A percentile compares a stretch with the other conserved stretches of the same genome.
These are phyloP conservation scores for Paedocypris sp. DNA, from an alignment of 2,113 vertebrate species.

Conservation along the genomic window DNA sequence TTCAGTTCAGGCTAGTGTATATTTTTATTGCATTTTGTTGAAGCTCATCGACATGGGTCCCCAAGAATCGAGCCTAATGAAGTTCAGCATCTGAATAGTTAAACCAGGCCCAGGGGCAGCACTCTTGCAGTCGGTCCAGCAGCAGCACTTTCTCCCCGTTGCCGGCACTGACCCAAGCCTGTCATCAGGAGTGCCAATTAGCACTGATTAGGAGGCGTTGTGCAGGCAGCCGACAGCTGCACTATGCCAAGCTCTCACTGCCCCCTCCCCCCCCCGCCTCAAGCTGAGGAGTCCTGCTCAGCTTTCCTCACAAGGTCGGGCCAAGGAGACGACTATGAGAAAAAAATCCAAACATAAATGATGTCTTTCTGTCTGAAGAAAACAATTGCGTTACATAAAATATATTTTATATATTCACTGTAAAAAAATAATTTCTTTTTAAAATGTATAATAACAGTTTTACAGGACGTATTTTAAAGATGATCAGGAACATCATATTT, in stretches of 20 bases:
- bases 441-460: too few relatives aligned
- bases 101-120: slow-evolving; percentile 23
- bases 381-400: too few relatives aligned
- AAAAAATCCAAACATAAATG: slow-evolving; percentile 26
- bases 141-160: slow-evolving; percentile 11
- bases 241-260: slow-evolving; percentile 32
- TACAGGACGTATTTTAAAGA: too few relatives aligned
- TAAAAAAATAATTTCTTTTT: too few relatives aligned
- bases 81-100: neutral
- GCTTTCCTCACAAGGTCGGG: slow-evolving; percentile 51
- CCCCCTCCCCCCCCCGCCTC: neutral
- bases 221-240: slow-evolving; percentile 31
- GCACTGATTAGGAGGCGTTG: slow-evolving; percentile 45
- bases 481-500: too few relatives aligned
- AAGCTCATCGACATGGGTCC: too few relatives aligned
- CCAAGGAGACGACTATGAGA: slow-evolving; percentile 44
- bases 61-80: neutral
- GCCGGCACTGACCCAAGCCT: slow-evolving; percentile 33
- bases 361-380: neutral
- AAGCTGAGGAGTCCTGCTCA: slow-evolving; percentile 35
- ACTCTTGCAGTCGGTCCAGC: neutral
- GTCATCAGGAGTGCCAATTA: slow-evolving; percentile 53
- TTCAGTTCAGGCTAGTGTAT: too few relatives aligned
- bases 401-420: too few relatives aligned
- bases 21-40: too few relatives aligned